Percentiles rank a stretch among this genome's conserved stretches.
phyloP scores from a whole-genome alignment of 2,797 vertebrate species.

The Alosa sapidissima region DNA sequence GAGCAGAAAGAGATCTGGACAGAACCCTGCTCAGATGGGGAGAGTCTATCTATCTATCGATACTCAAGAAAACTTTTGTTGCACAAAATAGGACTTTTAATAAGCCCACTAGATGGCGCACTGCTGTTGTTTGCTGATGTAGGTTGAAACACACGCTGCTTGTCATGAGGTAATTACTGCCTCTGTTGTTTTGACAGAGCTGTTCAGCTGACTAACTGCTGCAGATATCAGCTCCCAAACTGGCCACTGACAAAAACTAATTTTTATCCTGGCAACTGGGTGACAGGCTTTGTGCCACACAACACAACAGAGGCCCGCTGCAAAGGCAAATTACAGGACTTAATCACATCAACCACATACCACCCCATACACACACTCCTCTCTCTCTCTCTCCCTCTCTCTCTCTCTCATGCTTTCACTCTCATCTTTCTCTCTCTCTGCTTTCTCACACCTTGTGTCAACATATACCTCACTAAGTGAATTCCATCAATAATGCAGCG shows the following conservation, averaged over 20 bases:
- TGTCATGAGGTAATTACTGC: neutral
- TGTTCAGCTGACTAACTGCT: neutral
- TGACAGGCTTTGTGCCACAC: neutral
- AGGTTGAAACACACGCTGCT: neutral
- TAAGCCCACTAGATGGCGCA: neutral
- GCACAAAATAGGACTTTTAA: neutral
- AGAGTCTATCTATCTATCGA: too few relatives aligned
- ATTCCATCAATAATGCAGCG: slow-evolving; percentile 34
- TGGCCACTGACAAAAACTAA: neutral
- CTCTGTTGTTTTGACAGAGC: slow-evolving; percentile 3
- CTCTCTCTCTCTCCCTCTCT: too few relatives aligned
- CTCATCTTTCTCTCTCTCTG: neutral
- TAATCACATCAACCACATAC: slow-evolving; percentile 23
- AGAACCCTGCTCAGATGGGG: neutral
- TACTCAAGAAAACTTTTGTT: neutral
- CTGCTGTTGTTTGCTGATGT: neutral
- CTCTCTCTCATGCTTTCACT: too few relatives aligned
- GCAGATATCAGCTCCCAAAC: neutral
- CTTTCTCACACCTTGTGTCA: slow-evolving; percentile 28
- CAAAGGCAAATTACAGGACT: slow-evolving; percentile 32
- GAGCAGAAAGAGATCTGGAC: neutral
- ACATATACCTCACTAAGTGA: slow-evolving; percentile 34
- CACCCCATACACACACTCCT: neutral
- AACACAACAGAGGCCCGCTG: slow-evolving; percentile 27
- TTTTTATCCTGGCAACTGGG: neutral